phyloP scores from a whole-genome alignment of 2,113 vertebrate species.

The Semnopithecus entellus region DNA sequence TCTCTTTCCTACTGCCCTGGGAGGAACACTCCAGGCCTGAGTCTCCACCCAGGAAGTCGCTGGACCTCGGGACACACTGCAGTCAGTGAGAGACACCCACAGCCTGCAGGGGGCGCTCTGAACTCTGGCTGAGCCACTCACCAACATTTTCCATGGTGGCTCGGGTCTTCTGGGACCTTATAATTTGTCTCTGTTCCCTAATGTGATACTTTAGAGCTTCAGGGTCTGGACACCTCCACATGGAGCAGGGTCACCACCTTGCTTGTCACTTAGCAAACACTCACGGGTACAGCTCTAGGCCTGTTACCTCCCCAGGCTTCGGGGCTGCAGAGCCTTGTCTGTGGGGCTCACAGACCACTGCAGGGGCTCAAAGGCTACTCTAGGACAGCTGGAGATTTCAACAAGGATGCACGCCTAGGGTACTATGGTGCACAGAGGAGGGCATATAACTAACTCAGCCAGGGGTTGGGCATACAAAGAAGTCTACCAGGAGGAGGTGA shows the following conservation, averaged over 20 bases:
- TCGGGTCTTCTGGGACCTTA: too few species aligned
- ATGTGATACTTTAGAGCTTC: not conserved
- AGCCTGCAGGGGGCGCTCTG: not conserved
- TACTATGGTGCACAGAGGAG: too few species aligned
- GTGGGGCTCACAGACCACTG: not conserved
- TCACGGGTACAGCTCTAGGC: not conserved
- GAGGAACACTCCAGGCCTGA: not conserved
- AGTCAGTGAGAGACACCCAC: not conserved
- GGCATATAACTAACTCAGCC: not conserved
- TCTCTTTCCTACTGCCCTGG: not conserved
- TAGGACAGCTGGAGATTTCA: not conserved
- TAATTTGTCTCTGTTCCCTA: not conserved
- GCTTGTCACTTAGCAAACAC: not conserved
- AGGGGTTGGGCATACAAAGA: not conserved
- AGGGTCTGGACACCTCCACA: not conserved
- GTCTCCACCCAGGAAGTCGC: not conserved
- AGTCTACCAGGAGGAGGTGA: not conserved
- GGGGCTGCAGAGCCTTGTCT: not conserved
- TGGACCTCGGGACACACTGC: not conserved
- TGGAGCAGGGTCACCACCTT: not conserved
- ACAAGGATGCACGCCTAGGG: not conserved
- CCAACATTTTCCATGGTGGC: rapidly evolving
- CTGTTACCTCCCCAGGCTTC: not conserved
- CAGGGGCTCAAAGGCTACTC: not conserved
- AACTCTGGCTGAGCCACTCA: rapidly evolving